Evolutionary conservation across 2,797 vertebrate species (phyloP), one percentile per base, ranked within the genome.

Genomic region (Buceros bicornis): DNA sequence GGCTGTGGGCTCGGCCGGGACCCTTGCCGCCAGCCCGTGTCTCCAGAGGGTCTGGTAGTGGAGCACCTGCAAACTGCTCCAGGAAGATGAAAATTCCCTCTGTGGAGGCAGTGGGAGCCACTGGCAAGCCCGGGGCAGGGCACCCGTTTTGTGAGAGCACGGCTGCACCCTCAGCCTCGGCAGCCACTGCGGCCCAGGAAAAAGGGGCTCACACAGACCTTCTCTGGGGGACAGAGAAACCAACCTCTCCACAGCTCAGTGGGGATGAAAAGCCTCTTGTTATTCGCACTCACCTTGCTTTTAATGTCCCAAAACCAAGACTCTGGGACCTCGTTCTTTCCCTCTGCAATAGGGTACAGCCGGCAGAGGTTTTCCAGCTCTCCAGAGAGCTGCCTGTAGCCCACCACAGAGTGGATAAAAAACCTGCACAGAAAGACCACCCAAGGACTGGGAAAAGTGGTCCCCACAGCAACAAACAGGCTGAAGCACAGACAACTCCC

Each of bases 391-490:
- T 89, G 93, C 90, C 94, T 95, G 35, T 71, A 92, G 87, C 87
- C 93, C 88, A 90, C 88, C 95, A 92, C 91, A 92, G 95, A 60
- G 33, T 26, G 67, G 94, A 94, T 92, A 95, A 95, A 95, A 96
- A 95, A 95, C 86, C 84, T 82, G 48, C 87, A 95, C 69, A 67
- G 88, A 95, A 93, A 94, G 94, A 96, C 95, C 95, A 96, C 96
- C 95, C 95, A 95, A 95, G 94, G 96, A 96, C 89, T 93, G 95
- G 89, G 96, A 94, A 97, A 94, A 97, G 94, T 74, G 87, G 90
- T 94, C 96, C 94, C 90, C 90, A 54, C 87, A 93, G 88, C 78
- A 78, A 95, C 95, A 95, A 97, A 95, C 90, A 92, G 90, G 87
- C 85, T 93, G 94, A 92, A 66, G 87, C 33, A 1, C 91, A 89